Percentiles rank a stretch among this genome's conserved stretches.
Evolutionary conservation across 92 coral and sea anemone species (phyloP).

Genomic region (Palythoa grandiflora): DNA sequence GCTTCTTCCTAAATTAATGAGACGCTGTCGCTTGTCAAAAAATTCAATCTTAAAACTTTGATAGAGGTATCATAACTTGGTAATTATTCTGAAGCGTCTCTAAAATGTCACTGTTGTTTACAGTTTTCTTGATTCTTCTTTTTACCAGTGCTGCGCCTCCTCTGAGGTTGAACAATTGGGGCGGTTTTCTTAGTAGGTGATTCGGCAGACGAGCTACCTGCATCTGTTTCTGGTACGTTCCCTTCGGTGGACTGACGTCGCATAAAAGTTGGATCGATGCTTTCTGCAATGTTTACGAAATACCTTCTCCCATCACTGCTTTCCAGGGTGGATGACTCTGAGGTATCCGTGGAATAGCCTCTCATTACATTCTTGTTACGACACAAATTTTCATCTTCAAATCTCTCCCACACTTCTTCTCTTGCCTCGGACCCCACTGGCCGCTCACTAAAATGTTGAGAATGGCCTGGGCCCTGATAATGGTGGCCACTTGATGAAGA

Average conservation of each 20-base stretch:
- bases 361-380: conserved; percentile 65
- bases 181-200: conserved; percentile 68
- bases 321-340: conserved; percentile 60
- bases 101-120: conserved; percentile 63
- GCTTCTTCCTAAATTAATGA: background rate
- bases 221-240: background rate
- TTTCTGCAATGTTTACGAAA: conserved; percentile 86
- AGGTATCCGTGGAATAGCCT: conserved; percentile 66
- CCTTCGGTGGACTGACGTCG: conserved; percentile 62
- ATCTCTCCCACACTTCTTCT: conserved; percentile 89
- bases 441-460: conserved; percentile 30
- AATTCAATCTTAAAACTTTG: background rate
- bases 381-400: conserved; percentile 69
- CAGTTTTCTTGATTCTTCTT: conserved; percentile 81
- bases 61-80: background rate
- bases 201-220: conserved; percentile 42
- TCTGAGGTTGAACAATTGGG: conserved; percentile 91
- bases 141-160: conserved; percentile 82
- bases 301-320: conserved; percentile 62
- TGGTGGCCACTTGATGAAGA: conserved; percentile 69
- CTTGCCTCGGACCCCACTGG: conserved; percentile 67
- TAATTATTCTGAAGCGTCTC: background rate
- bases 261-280: conserved; percentile 92
- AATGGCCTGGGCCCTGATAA: conserved; percentile 51
- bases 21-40: background rate